Evolutionary conservation across 2,113 vertebrate genomes (phyloP), one percentile per base, ranked within the genome.

Genomic region (Carlito syrichta): DNA sequence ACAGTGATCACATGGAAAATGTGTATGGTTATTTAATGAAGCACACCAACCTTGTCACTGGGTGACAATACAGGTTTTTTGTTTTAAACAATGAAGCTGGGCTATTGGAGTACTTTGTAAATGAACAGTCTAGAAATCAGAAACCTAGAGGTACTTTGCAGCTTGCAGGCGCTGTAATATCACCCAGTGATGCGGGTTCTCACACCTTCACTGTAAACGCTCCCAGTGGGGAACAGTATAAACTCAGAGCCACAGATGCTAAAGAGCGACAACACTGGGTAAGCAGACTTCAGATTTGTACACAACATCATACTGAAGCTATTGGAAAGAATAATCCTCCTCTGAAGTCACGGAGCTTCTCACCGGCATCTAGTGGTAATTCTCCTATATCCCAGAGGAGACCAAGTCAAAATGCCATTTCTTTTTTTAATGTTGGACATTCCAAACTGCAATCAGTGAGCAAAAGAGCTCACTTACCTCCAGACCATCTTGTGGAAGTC

Each of bases 241-340:
- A 99, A 98, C 99, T 99, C 83, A 98, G 99, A 99, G 99, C 99
- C 92, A 98, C 99, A 6, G 99, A 99, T 96, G 99, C 99, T 97
- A 99, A 99, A 96, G 99, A 99, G 96, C 98, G 99, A 73, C 99
- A 99, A 58, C 99, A 99, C 91, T 99, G 99, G 99, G 99, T 99
- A 92, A 99, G 99, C 98, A 98, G 99, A 87, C 99, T 99, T 71
- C 99, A 99, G 98, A 99, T 99, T 94, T 99, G 99, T 97, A 99
- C 99, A 0, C 99, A 99, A 71, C 99, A 99, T 96, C 99, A 99
- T 98, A 99, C 99, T 0, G 99, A 99, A 98, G 99, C 99, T 91
- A 99, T 99, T 98, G 99, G 99, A 60, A 99, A 99, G 99, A 99
- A 99, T 98, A 99, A 99, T 97, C 99, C 99, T 94, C 99, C 99